These are phyloP conservation scores for Eudyptes chrysolophus DNA, from an alignment of 2,113 vertebrate species.

Conservation along the genomic window DNA sequence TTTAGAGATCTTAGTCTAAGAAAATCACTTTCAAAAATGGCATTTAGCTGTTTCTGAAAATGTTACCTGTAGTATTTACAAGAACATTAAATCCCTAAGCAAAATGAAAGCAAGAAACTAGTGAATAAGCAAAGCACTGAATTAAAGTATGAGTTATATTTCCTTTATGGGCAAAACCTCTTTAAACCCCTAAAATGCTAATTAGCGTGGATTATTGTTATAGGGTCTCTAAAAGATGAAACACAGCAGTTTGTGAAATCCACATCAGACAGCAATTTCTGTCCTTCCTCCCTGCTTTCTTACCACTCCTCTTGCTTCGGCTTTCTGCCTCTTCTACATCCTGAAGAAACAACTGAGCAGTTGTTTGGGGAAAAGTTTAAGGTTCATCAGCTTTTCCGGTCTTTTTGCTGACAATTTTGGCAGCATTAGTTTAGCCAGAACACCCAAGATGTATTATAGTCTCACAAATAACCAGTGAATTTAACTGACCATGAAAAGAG, in stretches of 20 bases:
- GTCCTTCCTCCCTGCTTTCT: not conserved
- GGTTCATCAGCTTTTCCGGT: constrained; percentile 35
- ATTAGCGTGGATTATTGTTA: not conserved
- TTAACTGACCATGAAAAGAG: not conserved
- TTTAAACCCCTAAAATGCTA: not conserved
- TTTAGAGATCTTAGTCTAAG: not conserved
- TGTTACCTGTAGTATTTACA: not conserved
- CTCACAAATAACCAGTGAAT: not conserved
- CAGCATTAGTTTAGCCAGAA: constrained; percentile 26
- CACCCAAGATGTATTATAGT: constrained; percentile 46
- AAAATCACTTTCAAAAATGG: not conserved
- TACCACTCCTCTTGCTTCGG: not conserved
- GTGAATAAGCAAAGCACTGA: not conserved
- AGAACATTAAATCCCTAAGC: not conserved
- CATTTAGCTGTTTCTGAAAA: not conserved
- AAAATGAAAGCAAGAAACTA: not conserved
- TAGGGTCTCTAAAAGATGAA: not conserved
- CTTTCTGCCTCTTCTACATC: not conserved
- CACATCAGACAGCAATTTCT: not conserved
- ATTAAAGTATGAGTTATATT: not conserved
- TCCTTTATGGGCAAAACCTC: not conserved
- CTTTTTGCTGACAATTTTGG: constrained; percentile 53
- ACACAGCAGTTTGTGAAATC: not conserved
- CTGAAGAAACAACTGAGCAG: constrained; percentile 12
- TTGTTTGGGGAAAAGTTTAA: constrained; percentile 33